Evolutionary conservation across 2,113 vertebrate genomes (phyloP).

Genomic region (Garra rufa): DNA sequence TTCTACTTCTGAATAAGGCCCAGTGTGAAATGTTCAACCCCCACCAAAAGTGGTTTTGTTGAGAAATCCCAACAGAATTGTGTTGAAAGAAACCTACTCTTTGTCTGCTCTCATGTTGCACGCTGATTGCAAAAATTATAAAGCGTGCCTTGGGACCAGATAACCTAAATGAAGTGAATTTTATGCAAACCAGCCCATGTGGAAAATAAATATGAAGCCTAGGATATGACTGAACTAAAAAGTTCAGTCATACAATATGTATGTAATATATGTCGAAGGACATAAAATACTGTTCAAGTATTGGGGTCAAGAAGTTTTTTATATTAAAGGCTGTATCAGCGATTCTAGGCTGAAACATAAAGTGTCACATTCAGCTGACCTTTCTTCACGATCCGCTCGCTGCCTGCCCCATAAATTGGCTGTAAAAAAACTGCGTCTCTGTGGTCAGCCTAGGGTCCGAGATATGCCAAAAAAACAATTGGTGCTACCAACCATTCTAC

Average conservation of each 20-base stretch:
- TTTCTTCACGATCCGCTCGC: too few relatives aligned
- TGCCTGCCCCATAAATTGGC: too few relatives aligned
- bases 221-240: neutral
- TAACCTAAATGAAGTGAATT: neutral
- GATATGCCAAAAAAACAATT: too few relatives aligned
- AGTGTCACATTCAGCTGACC: too few relatives aligned
- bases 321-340: too few relatives aligned
- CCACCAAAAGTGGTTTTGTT: slow-evolving; percentile 17
- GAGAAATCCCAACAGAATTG: slow-evolving; percentile 14
- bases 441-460: too few relatives aligned
- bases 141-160: neutral
- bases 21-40: neutral
- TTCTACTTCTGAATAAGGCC: slow-evolving; percentile 25
- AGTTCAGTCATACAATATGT: neutral
- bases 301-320: neutral
- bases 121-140: neutral
- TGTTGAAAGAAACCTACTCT: slow-evolving; percentile 18
- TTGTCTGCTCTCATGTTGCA: slow-evolving; percentile 8
- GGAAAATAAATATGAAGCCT: neutral
- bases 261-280: neutral
- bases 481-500: too few relatives aligned
- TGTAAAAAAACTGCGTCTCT: too few relatives aligned
- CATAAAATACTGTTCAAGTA: neutral
- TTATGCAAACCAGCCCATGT: neutral
- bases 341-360: too few relatives aligned